Percentiles rank a stretch among this genome's conserved stretches.
phyloP scores from a whole-genome alignment of 1,140 invertebrate genomes.

The Heterodera carotae region DNA sequence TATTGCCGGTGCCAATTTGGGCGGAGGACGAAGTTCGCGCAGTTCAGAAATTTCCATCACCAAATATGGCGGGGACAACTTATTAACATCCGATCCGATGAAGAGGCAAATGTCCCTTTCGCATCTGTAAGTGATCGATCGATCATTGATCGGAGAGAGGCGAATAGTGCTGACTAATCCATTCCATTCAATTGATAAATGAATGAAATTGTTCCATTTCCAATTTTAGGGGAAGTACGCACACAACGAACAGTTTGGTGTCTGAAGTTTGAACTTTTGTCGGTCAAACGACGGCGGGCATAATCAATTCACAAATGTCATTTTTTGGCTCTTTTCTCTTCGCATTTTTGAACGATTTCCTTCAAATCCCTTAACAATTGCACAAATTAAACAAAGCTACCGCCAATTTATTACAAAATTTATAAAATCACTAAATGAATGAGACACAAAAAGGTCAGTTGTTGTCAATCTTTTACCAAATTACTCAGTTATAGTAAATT shows the following conservation, averaged over 20 bases:
- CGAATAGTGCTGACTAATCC: neutral
- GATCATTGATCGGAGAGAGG: neutral
- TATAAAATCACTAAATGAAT: too few species aligned
- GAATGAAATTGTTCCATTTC: neutral
- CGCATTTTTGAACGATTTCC: slow-evolving; percentile 19
- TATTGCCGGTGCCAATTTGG: slow-evolving; percentile 8
- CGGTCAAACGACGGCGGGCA: neutral
- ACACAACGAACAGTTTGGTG: slow-evolving; percentile 58
- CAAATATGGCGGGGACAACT: slow-evolving; percentile 34
- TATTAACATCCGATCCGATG: slow-evolving; percentile 32
- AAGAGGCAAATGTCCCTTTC: slow-evolving; percentile 7
- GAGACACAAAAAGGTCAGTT: too few species aligned
- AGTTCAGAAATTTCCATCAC: slow-evolving; percentile 54
- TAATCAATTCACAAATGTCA: too few species aligned
- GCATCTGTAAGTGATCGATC: neutral
- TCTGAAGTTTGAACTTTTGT: slow-evolving; percentile 51
- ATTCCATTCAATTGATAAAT: too few species aligned
- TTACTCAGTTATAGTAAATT: too few species aligned
- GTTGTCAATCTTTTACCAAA: too few species aligned
- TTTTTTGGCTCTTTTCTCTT: neutral
- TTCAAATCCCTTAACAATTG: neutral
- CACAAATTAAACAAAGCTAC: neutral
- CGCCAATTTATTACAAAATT: too few species aligned
- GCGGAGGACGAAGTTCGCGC: slow-evolving; percentile 43
- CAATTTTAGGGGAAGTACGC: slow-evolving; percentile 44